Conservation (phyloP, 2,888 invertebrate species). For the Parnassius orleans region DNA sequence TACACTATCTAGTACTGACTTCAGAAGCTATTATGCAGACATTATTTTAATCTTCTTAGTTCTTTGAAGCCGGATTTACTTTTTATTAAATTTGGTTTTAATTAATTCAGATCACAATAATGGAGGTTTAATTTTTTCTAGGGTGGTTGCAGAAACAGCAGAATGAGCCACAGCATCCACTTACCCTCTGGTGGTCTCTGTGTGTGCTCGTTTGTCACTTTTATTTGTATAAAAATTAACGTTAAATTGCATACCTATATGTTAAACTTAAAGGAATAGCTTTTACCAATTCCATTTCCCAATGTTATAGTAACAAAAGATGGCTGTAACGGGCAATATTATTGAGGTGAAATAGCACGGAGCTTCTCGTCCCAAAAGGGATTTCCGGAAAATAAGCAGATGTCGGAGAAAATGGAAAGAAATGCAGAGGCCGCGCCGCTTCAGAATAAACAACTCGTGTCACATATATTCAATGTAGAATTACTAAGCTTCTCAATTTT, state of each 20-base stretch:
- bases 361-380: constrained; percentile 24
- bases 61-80: too few species aligned
- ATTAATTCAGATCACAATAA: too few species aligned
- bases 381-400: constrained; percentile 27
- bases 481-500: constrained; percentile 5
- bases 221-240: too few species aligned
- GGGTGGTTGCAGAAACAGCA: too few species aligned
- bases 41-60: too few species aligned
- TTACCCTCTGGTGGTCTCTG: too few species aligned
- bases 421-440: constrained; percentile 23
- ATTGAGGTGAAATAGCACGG: constrained; percentile 23
- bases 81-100: too few species aligned
- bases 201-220: too few species aligned
- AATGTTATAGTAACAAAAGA: constrained; percentile 24
- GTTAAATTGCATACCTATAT: not conserved
- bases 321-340: constrained; percentile 26
- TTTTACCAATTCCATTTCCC: constrained; percentile 24
- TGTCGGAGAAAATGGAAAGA: constrained; percentile 25
- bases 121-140: too few species aligned
- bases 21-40: too few species aligned
- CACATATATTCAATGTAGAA: constrained; percentile 5
- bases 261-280: constrained; percentile 6
- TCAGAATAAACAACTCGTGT: not conserved
- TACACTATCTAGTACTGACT: too few species aligned
- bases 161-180: too few species aligned